Evolutionary conservation across 1,140 invertebrate genomes (phyloP), one percentile per base, ranked within the genome.

Genomic region (Coboldia fuscipes): DNA sequence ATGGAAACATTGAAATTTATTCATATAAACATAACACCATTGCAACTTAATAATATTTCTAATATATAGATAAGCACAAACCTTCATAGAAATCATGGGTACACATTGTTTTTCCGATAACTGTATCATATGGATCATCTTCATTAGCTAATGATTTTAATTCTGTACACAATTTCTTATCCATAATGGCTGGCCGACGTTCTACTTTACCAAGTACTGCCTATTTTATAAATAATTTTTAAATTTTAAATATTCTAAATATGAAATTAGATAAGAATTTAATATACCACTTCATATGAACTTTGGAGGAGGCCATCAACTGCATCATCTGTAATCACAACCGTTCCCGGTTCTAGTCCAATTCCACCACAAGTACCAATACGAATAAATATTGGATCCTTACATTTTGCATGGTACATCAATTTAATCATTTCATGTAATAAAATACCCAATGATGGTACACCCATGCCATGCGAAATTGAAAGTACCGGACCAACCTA

Each of bases 31-130:
- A 39, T n/a, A 15, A 18, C 8, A 8, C 18, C 12, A 7, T 6
- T 6, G 28, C 14, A 14, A 9, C 14, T 18, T 23, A 26, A 24
- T 5, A 27, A 20, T 18, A 6, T 23, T 17, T 31, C 14, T 27
- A 15, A 14, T 20, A 20, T 18, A 18, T n/a, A 6, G 9, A 24
- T 34, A 6, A 14, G 5, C 17, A 16, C 5, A 24, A 14, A 82
- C 81, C 89, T 72, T 98, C 93, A 56, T 97, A 97, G 56, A 97
- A 97, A 55, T 97, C 93, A 44, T 88, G 75, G 4, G 90, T 85
- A 54, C 89, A 96, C 67, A 97, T 78, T 0, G 93, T 97, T 53
- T 79, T 92, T 18, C 94, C 94, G 21, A 66, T 66, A 15, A 88
- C 65, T 1, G 80, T 85, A 12, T 84, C 75, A 48, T 88, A 93